phyloP scores from a whole-genome alignment of 2,888 invertebrate species.

The Meteorus cinctellus region DNA sequence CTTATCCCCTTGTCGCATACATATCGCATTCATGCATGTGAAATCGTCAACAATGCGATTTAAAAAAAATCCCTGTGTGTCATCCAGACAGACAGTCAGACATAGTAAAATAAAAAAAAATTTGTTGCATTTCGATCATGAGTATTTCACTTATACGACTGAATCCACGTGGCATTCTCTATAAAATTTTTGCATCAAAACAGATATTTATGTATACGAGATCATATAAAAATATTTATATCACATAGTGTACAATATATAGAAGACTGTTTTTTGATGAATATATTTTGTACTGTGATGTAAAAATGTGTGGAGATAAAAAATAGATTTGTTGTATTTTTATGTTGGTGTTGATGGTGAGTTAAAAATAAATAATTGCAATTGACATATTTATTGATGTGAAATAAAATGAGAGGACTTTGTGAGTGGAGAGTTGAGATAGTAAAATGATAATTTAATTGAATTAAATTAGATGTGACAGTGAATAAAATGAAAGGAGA shows the following conservation, averaged over 20 bases:
- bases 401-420: neutral
- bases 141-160: conserved; percentile 6
- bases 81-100: conserved; percentile 12
- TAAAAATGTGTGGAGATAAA: neutral
- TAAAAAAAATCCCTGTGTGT: neutral
- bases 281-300: neutral
- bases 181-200: conserved; percentile 7
- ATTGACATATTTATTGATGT: neutral
- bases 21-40: neutral
- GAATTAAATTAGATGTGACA: neutral
- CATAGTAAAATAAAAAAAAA: neutral
- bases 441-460: neutral
- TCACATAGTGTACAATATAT: neutral
- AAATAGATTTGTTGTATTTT: neutral
- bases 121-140: neutral
- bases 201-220: neutral
- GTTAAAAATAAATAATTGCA: neutral
- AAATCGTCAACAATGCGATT: neutral
- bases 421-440: neutral
- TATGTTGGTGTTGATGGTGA: neutral
- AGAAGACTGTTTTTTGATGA: neutral
- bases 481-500: too few relatives aligned
- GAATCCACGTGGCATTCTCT: neutral
- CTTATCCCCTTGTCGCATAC: neutral
- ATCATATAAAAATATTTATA: neutral